These are phyloP conservation scores for Orchesellides sinensis DNA, from an alignment of 2,888 invertebrate species.

Conservation along the genomic window DNA sequence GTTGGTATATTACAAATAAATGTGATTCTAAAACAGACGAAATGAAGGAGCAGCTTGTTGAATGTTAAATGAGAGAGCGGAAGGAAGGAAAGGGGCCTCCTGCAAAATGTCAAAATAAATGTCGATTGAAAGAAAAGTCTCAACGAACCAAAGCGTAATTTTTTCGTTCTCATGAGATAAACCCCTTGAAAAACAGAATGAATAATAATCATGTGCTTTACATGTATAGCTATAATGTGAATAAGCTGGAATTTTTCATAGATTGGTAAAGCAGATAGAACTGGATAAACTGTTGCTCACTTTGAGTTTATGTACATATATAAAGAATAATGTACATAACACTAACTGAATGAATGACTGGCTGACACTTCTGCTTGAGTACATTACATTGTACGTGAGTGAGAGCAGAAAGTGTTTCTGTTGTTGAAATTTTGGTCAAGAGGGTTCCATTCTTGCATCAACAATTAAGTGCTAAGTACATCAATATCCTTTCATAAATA, in stretches of 20 bases:
- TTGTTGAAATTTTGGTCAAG: constrained; percentile 46
- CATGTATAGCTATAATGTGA: constrained; percentile 22
- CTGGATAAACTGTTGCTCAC: constrained; percentile 57
- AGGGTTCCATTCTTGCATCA: constrained; percentile 58
- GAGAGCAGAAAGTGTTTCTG: constrained; percentile 31
- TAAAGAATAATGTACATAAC: too few species aligned
- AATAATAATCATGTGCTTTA: not conserved
- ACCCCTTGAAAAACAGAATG: constrained; percentile 23
- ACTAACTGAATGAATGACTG: constrained; percentile 53
- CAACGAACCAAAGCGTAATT: constrained; percentile 34
- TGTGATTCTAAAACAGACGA: not conserved
- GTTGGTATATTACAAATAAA: too few species aligned
- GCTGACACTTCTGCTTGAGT: constrained; percentile 29
- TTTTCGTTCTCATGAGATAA: constrained; percentile 47
- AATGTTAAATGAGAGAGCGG: constrained; percentile 36
- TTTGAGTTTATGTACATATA: constrained; percentile 15
- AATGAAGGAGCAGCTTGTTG: constrained; percentile 47
- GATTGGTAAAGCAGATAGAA: constrained; percentile 38
- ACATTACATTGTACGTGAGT: constrained; percentile 24
- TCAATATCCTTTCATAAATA: constrained; percentile 55
- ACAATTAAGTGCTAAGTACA: constrained; percentile 61
- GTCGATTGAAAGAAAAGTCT: constrained; percentile 37
- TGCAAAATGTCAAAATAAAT: constrained; percentile 61
- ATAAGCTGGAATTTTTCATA: not conserved
- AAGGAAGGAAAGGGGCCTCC: constrained; percentile 13